Evolutionary conservation across 1,140 invertebrate species (phyloP).

Genomic region (Cydia splendana): DNA sequence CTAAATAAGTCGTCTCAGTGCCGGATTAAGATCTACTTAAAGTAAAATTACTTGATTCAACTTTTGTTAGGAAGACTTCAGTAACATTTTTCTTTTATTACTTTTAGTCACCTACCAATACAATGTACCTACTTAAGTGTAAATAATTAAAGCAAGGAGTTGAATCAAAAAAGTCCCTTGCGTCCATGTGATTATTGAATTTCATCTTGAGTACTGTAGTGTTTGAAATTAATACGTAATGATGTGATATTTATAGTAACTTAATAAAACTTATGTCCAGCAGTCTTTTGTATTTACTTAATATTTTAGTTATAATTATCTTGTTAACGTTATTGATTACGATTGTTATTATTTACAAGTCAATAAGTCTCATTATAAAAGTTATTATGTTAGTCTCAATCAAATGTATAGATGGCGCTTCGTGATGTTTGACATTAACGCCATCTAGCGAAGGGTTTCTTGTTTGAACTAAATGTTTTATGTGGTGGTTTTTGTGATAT

Average conservation of each 20-base stretch:
- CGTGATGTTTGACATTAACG: constrained; percentile 3
- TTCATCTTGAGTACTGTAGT: not conserved
- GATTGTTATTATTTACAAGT: not conserved
- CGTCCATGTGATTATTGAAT: constrained; percentile 16
- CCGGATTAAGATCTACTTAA: too few species aligned
- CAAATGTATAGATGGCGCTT: not conserved
- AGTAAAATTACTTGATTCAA: too few species aligned
- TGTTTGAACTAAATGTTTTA: not conserved
- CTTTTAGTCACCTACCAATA: too few species aligned
- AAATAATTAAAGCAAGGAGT: not conserved
- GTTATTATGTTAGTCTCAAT: not conserved
- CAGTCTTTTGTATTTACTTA: not conserved
- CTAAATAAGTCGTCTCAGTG: too few species aligned
- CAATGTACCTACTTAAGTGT: too few species aligned
- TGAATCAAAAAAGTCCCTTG: not conserved
- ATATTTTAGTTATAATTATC: not conserved
- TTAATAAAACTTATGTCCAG: not conserved
- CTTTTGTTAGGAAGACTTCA: too few species aligned
- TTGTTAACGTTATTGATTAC: not conserved
- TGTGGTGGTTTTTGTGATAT: not conserved
- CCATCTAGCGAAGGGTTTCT: constrained; percentile 1
- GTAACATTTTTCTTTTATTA: too few species aligned
- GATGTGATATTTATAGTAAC: constrained; percentile 11
- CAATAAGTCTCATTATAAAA: not conserved
- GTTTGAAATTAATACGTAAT: constrained; percentile 4